phyloP scores from a whole-genome alignment of 2,797 vertebrate species.

The Acomys russatus region DNA sequence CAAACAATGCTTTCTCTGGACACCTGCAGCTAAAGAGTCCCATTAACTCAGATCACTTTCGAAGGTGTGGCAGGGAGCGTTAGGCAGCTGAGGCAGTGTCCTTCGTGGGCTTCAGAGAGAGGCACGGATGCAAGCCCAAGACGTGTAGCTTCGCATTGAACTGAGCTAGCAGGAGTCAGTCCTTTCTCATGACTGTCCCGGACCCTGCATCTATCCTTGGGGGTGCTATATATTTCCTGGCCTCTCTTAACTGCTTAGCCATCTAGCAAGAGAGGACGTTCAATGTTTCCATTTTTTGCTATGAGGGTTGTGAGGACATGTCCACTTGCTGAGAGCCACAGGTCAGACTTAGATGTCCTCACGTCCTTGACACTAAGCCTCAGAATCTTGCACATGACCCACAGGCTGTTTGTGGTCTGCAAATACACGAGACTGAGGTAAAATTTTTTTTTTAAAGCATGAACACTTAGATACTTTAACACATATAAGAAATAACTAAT shows the following conservation, averaged over 20 bases:
- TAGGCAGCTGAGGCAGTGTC: neutral
- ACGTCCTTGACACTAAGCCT: neutral
- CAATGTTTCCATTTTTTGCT: neutral
- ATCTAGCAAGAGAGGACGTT: neutral
- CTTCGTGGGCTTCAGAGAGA: neutral
- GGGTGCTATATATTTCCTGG: neutral
- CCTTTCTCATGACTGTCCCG: neutral
- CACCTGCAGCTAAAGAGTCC: constrained; percentile 71
- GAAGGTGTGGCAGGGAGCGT: neutral
- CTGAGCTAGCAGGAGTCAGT: accelerated
- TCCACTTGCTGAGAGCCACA: neutral
- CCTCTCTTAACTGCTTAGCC: neutral
- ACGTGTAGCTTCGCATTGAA: neutral
- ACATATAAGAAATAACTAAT: neutral
- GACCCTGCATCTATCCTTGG: neutral
- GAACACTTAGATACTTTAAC: neutral
- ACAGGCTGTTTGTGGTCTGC: accelerated
- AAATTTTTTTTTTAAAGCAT: neutral
- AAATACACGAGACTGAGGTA: neutral
- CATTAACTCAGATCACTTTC: constrained; percentile 65
- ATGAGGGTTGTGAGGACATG: neutral
- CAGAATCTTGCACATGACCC: neutral
- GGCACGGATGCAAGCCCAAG: accelerated
- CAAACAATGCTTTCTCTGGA: constrained; percentile 70
- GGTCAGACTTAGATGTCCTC: neutral